Evolutionary conservation across 2,888 invertebrate species (phyloP).

Genomic region (Drosophila planitibia): DNA sequence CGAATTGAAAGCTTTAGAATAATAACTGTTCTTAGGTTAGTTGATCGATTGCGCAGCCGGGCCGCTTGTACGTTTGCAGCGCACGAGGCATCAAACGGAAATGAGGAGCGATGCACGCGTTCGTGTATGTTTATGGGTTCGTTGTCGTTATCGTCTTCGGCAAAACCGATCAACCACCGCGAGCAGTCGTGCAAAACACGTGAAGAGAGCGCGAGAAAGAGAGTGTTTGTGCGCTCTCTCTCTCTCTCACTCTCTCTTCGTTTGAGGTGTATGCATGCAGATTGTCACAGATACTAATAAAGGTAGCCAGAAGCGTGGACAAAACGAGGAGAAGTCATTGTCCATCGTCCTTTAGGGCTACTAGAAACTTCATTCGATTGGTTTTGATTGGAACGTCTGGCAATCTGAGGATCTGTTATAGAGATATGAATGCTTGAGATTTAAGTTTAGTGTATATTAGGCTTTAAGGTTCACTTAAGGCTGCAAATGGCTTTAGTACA

Average conservation of each 20-base stretch:
- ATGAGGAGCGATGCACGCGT: constrained; percentile 59
- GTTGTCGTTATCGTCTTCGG: constrained; percentile 18
- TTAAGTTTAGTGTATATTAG: fast-evolving
- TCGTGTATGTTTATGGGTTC: constrained; percentile 48
- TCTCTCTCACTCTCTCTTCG: background rate
- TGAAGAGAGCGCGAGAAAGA: background rate
- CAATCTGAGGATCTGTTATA: background rate
- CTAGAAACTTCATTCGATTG: constrained; percentile 4
- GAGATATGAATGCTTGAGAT: background rate
- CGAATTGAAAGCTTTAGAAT: constrained; percentile 2
- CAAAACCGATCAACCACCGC: constrained; percentile 50
- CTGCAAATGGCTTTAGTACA: background rate
- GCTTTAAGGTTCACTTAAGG: background rate
- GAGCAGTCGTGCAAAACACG: background rate
- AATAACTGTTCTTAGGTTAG: background rate
- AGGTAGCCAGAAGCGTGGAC: constrained; percentile 24
- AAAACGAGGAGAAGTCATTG: constrained; percentile 11
- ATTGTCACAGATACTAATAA: constrained; percentile 23
- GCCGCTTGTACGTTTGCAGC: constrained; percentile 57
- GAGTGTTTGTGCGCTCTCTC: background rate
- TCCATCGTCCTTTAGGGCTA: constrained; percentile 20
- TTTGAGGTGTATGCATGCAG: background rate
- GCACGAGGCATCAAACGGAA: constrained; percentile 74
- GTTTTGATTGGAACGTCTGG: constrained; percentile 5
- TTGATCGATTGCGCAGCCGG: constrained; percentile 3